A percentile compares a stretch with the other conserved stretches of the same genome.
phyloP scores from a whole-genome alignment of 2,113 vertebrate species.

The Machaerirhynchus nigripectus region DNA sequence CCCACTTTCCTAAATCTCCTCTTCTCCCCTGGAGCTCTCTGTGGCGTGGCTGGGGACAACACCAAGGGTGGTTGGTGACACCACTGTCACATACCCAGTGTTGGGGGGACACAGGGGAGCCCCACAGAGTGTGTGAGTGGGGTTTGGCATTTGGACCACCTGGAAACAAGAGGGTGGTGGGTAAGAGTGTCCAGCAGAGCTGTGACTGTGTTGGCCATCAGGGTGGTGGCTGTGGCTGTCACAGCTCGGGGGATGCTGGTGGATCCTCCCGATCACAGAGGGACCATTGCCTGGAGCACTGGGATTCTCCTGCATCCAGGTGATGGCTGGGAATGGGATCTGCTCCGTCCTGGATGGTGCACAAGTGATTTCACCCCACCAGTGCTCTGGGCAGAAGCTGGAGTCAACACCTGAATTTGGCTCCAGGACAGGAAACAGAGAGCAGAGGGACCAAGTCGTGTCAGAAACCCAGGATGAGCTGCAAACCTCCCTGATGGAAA shows the following conservation, averaged over 20 bases:
- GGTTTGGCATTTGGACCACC: neutral
- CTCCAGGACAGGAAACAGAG: neutral
- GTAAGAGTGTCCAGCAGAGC: neutral
- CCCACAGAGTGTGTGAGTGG: neutral
- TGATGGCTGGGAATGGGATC: neutral
- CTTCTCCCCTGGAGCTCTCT: rapidly evolving
- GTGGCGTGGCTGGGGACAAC: neutral
- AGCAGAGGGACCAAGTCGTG: rapidly evolving
- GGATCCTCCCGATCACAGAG: neutral
- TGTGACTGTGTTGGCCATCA: rapidly evolving
- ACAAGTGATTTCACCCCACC: neutral
- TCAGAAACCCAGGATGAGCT: neutral
- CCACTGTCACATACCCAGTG: rapidly evolving
- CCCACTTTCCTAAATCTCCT: neutral
- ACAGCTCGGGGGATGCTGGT: neutral
- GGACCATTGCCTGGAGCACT: rapidly evolving
- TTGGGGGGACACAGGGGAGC: neutral
- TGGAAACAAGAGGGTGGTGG: rapidly evolving
- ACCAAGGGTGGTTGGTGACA: rapidly evolving
- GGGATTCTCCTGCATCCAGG: rapidly evolving
- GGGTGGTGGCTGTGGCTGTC: neutral
- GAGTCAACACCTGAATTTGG: neutral
- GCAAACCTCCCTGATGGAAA: neutral
- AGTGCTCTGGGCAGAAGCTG: neutral
- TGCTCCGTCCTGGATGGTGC: rapidly evolving